These are phyloP conservation scores for Scyliorhinus canicula DNA, from an alignment of 2,797 vertebrate species.

Conservation along the genomic window DNA sequence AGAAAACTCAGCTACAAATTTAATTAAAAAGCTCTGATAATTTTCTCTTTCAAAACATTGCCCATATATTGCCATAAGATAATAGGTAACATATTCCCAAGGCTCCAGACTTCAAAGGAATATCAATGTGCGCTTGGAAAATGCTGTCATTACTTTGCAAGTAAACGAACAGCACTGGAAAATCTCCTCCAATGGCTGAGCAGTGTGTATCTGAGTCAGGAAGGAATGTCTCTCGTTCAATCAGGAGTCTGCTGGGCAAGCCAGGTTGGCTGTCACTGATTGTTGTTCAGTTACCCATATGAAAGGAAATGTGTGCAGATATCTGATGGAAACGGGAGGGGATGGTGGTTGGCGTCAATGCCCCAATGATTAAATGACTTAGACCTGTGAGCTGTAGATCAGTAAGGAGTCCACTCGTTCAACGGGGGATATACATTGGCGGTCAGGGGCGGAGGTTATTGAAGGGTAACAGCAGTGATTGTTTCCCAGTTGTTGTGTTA, in stretches of 20 bases:
- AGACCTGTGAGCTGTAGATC: not conserved
- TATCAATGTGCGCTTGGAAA: not conserved
- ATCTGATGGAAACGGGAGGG: not conserved
- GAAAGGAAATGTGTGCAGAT: not conserved
- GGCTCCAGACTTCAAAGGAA: not conserved
- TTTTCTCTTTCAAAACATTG: not conserved
- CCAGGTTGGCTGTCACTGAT: not conserved
- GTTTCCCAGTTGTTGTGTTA: not conserved
- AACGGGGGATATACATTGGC: not conserved
- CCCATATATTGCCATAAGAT: not conserved
- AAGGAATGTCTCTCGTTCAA: not conserved
- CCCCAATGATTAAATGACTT: not conserved
- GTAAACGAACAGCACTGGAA: not conserved
- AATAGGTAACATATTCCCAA: not conserved
- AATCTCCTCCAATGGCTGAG: not conserved
- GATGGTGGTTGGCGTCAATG: not conserved
- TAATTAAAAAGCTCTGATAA: not conserved
- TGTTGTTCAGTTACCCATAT: not conserved
- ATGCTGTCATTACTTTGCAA: not conserved
- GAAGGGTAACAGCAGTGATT: not conserved
- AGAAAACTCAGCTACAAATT: not conserved
- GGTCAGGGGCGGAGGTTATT: not conserved
- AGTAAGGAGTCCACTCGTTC: not conserved
- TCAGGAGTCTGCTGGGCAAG: not conserved
- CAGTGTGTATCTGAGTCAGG: not conserved